Evolutionary conservation across 2,888 invertebrate genomes (phyloP), one percentile per base, ranked within the genome.

Genomic region (Drosophila putrida): DNA sequence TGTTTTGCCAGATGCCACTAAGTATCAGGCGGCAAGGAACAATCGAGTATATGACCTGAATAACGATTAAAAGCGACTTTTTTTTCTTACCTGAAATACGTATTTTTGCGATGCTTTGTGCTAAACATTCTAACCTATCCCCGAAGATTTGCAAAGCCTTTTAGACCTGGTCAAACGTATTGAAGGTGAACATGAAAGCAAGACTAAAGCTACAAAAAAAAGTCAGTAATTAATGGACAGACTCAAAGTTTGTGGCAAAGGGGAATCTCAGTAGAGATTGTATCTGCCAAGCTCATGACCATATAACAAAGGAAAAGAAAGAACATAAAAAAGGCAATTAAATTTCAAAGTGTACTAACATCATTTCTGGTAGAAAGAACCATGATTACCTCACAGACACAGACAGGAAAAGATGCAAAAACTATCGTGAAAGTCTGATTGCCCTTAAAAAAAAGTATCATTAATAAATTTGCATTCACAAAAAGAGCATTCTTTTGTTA

Each of bases 1-100:
- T n/a, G 20, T 35, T 33, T 43, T 35, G 54, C 54, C 54, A 55
- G 54, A 55, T 55, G 41, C 43, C 35, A 43, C 54, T n/a, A 35
- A 49, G 33, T 33, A 11, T 33, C 33, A 20, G 15, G 31, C 47
- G 15, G 31, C 47, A 31, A 49, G 47, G 47, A 49, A 35, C 33
- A 6, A 20, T 10, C 31, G 33, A 33, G 15, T 0, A 33, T 31
- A n/a, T 31, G 31, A 54, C 6, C 41, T 20, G 8, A 35, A 11
- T 20, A 41, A 11, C 6, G 11, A 47, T 31, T 33, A 20, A 11
- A 33, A n/a, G 11, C 31, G 6, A 13, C 9, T 28, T 28, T 35
- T 20, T 28, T 47, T 46, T 46, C 3, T 20, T 10, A 33, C 33
- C 49, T 35, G 31, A 47, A 46, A 33, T 33, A 9, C n/a, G 15